Evolutionary conservation across 2,888 invertebrate genomes (phyloP).

Genomic region (Zaprionus lineosus): DNA sequence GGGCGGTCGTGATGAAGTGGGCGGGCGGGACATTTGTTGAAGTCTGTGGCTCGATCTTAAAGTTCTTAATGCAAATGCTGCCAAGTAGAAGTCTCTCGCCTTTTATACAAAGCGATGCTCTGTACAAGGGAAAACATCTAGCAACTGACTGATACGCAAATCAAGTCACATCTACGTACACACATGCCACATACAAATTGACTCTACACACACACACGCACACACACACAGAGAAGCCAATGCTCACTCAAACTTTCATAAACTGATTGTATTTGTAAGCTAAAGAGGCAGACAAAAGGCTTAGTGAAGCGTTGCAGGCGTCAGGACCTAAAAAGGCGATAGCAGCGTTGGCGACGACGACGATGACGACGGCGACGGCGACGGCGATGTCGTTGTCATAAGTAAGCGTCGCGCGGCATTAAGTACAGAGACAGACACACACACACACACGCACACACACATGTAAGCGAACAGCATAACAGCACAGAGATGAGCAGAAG

Average conservation of each 20-base stretch:
- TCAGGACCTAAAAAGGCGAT: conserved; percentile 26
- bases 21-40: no score
- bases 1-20: no score
- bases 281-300: conserved; percentile 53
- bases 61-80: no score
- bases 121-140: no score
- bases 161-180: conserved; percentile 22
- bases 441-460: background rate
- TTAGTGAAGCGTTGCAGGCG: conserved; percentile 48
- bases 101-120: conserved; percentile 49
- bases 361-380: no score
- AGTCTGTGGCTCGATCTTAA: no score
- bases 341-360: conserved; percentile 19
- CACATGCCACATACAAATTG: conserved; percentile 7
- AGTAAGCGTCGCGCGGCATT: conserved; percentile 3
- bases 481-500: background rate
- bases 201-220: conserved; percentile 1
- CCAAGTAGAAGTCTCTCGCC: no score
- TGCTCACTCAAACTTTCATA: conserved; percentile 5
- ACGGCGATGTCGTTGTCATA: no score
- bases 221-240: background rate
- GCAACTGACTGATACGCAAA: conserved; percentile 52
- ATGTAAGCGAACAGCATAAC: no score
- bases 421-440: conserved; percentile 4
- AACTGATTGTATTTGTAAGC: conserved; percentile 50